Base-by-base conservation (phyloP, 2,797 vertebrate species). In the Mus caroli region DNA sequence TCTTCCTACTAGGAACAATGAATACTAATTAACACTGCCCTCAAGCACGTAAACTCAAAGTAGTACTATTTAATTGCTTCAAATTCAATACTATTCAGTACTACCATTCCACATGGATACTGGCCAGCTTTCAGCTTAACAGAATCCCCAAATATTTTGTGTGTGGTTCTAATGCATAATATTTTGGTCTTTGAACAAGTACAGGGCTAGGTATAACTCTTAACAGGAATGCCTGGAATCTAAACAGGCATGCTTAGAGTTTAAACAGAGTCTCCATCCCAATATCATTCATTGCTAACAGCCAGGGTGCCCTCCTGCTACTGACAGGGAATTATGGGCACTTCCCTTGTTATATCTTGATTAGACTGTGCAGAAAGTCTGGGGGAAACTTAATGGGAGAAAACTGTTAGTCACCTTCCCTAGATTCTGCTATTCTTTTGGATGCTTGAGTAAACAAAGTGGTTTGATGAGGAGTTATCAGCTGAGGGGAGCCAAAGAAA, bases 121-220 rank as follows among this genome's bases (percentile, higher is more conserved):
- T 73, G 84, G 71, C 69, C 94, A 95, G 58, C 6, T n/a, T 96
- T 96, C 69, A 73, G 40, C 85, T 43, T 93, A 90, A 96, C 88
- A 90, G 84, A 91, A 78, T 89, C 76, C 64, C 90, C 76, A 92
- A 90, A 90, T 96, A 92, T 79, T 97, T 94, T 56, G 80, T 82
- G 40, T 88, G 84, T 86, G 77, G 76, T 62, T 85, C 82, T 78
- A 62, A 80, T 4, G 64, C 40, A 93, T 90, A 94, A 79, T 82
- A 64, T 94, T 92, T 90, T 94, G 95, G 60, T 94, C 15, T 96
- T 94, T 89, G 46, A 93, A 91, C 82, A 96, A 93, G 76, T 90
- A 90, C 79, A 90, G 76, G 76, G 91, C 90, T 96, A 94, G 80
- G 73, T 69, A 62, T 94, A 91, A 90, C 52, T 87, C 54, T 95